These are phyloP conservation scores for Typhlomys cinereus DNA, from an alignment of 2,113 vertebrate genomes.

Conservation along the genomic window DNA sequence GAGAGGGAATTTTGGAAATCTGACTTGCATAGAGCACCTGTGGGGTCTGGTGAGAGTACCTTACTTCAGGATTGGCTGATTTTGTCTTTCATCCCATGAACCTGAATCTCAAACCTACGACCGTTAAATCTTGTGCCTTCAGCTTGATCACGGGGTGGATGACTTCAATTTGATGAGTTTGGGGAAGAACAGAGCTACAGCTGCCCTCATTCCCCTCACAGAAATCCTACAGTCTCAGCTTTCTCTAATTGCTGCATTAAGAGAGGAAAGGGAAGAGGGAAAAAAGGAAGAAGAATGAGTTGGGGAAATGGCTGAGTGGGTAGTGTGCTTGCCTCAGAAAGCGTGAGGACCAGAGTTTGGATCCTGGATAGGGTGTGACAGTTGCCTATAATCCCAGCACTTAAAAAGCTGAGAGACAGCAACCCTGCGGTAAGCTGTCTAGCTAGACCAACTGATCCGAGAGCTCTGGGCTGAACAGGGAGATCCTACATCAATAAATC, in stretches of 20 bases:
- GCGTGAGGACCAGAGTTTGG: too few species aligned
- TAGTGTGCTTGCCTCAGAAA: too few species aligned
- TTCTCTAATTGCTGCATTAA: background rate
- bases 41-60: background rate
- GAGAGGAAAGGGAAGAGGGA: background rate
- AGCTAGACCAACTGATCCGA: too few species aligned
- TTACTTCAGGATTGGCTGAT: background rate
- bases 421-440: too few species aligned
- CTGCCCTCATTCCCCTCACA: background rate
- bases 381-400: too few species aligned
- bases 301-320: too few species aligned
- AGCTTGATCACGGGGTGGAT: background rate
- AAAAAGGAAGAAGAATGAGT: background rate
- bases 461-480: too few species aligned
- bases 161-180: background rate
- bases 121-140: background rate
- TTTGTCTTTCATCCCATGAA: background rate
- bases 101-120: background rate
- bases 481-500: too few species aligned
- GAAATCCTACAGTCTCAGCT: background rate
- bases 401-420: too few species aligned
- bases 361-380: too few species aligned
- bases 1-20: background rate
- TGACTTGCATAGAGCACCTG: background rate
- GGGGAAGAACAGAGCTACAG: background rate